Evolutionary conservation across 2,113 vertebrate genomes (phyloP).

Genomic region (Sorex araneus): DNA sequence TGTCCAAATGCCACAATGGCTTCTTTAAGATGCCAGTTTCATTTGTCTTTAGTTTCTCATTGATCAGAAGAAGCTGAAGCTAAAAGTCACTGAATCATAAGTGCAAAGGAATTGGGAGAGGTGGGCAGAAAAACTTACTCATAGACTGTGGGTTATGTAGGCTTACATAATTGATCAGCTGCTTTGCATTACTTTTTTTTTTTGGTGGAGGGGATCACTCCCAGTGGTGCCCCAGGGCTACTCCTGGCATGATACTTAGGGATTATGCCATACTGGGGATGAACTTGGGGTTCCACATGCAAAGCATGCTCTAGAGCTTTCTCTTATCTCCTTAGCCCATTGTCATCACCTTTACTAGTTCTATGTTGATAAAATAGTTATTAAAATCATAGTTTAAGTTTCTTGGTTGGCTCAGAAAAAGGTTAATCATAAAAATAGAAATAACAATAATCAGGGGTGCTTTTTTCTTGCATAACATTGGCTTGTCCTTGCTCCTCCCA

Average conservation of each 20-base stretch:
- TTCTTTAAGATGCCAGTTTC: slow-evolving; percentile 36
- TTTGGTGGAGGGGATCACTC: too few relatives aligned
- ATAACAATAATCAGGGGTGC: too few relatives aligned
- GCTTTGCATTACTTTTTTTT: background rate
- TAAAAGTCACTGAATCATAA: slow-evolving; percentile 63
- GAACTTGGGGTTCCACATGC: too few relatives aligned
- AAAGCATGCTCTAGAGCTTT: too few relatives aligned
- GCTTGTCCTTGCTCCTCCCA: too few relatives aligned
- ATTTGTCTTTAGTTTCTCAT: slow-evolving; percentile 58
- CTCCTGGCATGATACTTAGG: too few relatives aligned
- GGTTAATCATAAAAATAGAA: background rate
- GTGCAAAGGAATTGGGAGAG: background rate
- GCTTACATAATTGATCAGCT: slow-evolving; percentile 35
- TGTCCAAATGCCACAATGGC: background rate
- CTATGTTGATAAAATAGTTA: slow-evolving; percentile 37
- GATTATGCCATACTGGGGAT: too few relatives aligned
- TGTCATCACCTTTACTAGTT: background rate
- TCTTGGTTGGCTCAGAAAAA: slow-evolving; percentile 33
- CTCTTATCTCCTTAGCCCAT: too few relatives aligned
- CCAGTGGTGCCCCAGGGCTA: too few relatives aligned
- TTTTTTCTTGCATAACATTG: too few relatives aligned
- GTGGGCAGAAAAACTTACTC: background rate
- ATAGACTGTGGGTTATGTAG: background rate
- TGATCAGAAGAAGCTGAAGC: slow-evolving; percentile 38
- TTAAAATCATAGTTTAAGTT: slow-evolving; percentile 36